Base-by-base conservation (phyloP, 2,888 invertebrate species). In the Caenorhabditis macrosperma region DNA sequence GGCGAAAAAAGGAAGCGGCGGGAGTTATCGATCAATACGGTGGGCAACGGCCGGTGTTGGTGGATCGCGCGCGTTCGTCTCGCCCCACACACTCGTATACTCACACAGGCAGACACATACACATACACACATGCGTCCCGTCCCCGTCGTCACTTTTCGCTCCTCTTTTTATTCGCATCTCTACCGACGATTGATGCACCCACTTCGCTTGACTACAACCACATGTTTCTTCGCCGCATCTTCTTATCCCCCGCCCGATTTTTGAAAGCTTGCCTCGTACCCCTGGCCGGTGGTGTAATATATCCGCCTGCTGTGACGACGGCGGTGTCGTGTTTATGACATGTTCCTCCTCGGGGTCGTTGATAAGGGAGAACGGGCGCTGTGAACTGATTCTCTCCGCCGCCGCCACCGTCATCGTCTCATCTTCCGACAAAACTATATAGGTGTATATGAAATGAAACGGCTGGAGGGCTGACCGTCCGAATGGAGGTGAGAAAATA, bases 261-360 rank as follows among this genome's bases (percentile, higher is more conserved):
- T 72, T 72, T 72, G 63, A 72, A 72, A 72, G 63, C 72, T 48
- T 57, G 24, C 50, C 35, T 50, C 69, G 24, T 69, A 52, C 52
- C 60, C 24, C 52, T 20, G 35, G 22, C 46, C 15, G 24, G 9
- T 28, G 59, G 30, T 72, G 72, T 72, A 72, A 72, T 64, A 57
- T 72, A 72, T 72, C 72, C 72, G 72, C 72, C 63, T 72, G 63
- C 72, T 72, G 72, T 72, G 72, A 72, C 61, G 72, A 54, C 64
- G 57, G 33, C 64, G 69, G 69, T 69, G 69, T 60, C 69, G 63
- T 72, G 63, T 72, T 64, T 72, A 72, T 64, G 63, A 72, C 57
- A 64, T 72, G 63, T 64, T 64, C 72, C 57, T 71, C 54, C 46
- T 33, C 57, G 72, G 72, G 72, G 72, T 72, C 72, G 72, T 54